Conservation (phyloP, 2,888 invertebrate species). For the Zygothrica quintamaculata region DNA sequence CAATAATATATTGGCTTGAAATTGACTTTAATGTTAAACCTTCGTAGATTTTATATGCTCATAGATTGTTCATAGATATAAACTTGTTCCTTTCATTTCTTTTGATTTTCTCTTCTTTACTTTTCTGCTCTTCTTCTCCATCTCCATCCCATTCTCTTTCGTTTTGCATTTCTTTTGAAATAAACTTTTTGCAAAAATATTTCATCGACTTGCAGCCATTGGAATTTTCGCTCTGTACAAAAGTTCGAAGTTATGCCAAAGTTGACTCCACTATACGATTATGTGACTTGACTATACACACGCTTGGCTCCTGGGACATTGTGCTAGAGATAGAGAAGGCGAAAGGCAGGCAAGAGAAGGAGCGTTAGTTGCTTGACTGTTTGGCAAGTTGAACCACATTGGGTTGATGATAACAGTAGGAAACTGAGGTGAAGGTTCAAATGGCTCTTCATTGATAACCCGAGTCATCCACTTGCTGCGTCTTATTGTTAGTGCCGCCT, state of each 20-base stretch:
- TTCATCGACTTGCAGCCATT: conserved; percentile 53
- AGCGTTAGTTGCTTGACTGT: neutral
- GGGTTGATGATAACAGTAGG: conserved; percentile 42
- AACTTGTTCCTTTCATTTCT: neutral
- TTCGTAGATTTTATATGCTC: neutral
- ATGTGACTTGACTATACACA: conserved; percentile 28
- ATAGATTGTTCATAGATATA: neutral
- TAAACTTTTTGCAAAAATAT: conserved; percentile 54
- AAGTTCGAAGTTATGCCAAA: conserved; percentile 55
- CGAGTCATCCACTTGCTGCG: conserved; percentile 50
- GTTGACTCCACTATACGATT: conserved; percentile 40
- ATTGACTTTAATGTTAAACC: conserved; percentile 1
- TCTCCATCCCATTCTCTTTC: too few relatives aligned
- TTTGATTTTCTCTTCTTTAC: too few relatives aligned
- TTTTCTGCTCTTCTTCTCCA: neutral
- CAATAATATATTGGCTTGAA: neutral
- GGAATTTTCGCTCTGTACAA: conserved; percentile 46
- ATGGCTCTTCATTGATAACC: conserved; percentile 53
- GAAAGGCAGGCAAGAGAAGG: neutral
- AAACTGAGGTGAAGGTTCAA: conserved; percentile 54
- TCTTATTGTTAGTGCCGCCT: conserved; percentile 49
- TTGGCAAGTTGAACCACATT: conserved; percentile 25
- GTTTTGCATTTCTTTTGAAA: conserved; percentile 7
- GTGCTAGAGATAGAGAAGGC: neutral
- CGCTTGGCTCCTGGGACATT: conserved; percentile 3